Base-by-base conservation (phyloP, 2,888 invertebrate genomes). In the Invenusta paracnida region DNA sequence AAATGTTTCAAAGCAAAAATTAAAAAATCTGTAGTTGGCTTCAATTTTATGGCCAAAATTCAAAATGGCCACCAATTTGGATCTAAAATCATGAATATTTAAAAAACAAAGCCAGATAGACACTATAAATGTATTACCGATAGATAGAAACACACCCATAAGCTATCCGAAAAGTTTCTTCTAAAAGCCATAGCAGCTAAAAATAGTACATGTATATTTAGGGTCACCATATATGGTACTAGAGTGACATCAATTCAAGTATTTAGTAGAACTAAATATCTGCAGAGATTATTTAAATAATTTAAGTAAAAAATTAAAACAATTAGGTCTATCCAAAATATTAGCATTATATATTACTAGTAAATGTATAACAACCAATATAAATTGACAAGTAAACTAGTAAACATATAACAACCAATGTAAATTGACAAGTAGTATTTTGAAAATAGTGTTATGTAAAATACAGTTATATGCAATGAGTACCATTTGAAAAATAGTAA, bases 11-110 rank as follows among this genome's bases (percentile, higher is more conserved):
- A 73, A 73, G 73, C 73, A 73, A 73, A 73, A 73, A 73, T 73
- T 73, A 73, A 73, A 73, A 73, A 73, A 73, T 73, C 73, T 73
- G 73, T 73, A 73, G 73, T 73, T 73, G 73, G 73, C 73, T 73
- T 73, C 73, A 73, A 73, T 73, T 73, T 73, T 73, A 73, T 73
- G 73, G 73, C 73, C 73, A 73, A 73, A 73, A 73, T 73, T 73
- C 73, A 73, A 73, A 73, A 73, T 73, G 73, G 73, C 73, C 27
- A 23, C 73, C 73, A 73, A 73, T 73, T 73, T 73, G 73, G 73
- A 73, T 73, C 73, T 73, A 73, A 73, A 73, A 73, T 73, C 73
- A 73, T 23, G 73, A 73, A 73, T 73, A 73, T 73, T 25, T 73
- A 5, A 73, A 73, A 73, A 73, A 73, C 73, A 73, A 73, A 73